phyloP scores from a whole-genome alignment of 2,113 vertebrate genomes.

The Poecile atricapillus region DNA sequence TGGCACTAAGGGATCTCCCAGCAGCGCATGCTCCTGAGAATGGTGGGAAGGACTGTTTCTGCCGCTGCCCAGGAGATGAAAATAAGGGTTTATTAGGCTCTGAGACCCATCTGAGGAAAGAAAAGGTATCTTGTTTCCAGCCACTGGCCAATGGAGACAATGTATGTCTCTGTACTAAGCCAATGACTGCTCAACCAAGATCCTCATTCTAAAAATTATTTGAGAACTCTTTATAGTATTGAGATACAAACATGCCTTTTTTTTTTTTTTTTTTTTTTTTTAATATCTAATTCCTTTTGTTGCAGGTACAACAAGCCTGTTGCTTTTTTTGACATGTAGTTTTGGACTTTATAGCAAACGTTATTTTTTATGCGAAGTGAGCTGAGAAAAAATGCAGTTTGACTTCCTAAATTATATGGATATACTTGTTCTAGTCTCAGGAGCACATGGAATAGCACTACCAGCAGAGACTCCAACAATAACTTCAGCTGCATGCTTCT shows the following conservation, averaged over 20 bases:
- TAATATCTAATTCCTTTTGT: background rate
- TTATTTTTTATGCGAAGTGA: background rate
- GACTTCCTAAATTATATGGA: background rate
- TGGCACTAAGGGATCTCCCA: background rate
- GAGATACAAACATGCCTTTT: background rate
- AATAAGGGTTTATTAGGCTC: background rate
- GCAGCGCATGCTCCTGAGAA: accelerated
- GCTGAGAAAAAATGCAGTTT: background rate
- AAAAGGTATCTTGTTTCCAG: background rate
- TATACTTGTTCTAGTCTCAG: background rate
- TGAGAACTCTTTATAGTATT: background rate
- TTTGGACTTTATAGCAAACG: background rate
- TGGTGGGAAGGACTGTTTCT: background rate
- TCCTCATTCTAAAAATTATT: background rate
- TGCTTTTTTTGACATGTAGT: background rate
- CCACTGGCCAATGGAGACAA: background rate
- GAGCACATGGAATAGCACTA: background rate
- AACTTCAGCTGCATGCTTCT: background rate
- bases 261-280: background rate
- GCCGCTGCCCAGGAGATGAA: background rate
- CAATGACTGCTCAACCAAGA: background rate
- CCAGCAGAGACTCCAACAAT: background rate
- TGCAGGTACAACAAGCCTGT: background rate
- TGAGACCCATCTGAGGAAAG: background rate
- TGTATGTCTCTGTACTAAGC: background rate